phyloP scores from a whole-genome alignment of 1,140 invertebrate species.

The Acromyrmex echinatior region DNA sequence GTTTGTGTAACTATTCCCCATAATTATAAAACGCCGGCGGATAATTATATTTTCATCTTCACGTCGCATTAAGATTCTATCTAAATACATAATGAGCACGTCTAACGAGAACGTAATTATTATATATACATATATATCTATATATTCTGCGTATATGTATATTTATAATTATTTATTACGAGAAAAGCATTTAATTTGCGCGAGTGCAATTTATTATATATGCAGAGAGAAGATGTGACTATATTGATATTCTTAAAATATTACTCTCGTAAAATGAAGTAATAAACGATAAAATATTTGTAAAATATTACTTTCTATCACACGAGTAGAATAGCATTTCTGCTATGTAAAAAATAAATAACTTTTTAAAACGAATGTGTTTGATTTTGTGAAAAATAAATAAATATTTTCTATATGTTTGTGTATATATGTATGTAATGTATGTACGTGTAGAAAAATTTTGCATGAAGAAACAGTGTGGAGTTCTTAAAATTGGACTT shows the following conservation, averaged over 20 bases:
- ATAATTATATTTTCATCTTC: conserved; percentile 64
- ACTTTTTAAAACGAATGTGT: background rate
- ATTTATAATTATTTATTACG: conserved; percentile 59
- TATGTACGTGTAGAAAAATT: no score
- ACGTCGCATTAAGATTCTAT: conserved; percentile 51
- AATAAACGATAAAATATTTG: background rate
- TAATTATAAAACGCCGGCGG: conserved; percentile 34
- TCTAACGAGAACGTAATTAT: conserved; percentile 37
- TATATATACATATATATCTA: background rate
- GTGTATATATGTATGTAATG: background rate
- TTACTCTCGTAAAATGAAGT: conserved; percentile 19
- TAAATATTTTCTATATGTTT: no score
- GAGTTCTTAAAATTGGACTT: no score
- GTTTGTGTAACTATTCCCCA: background rate
- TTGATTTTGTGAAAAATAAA: background rate
- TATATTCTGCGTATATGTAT: background rate
- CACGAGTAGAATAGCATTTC: background rate
- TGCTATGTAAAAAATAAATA: background rate
- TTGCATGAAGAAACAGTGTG: no score
- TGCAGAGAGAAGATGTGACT: background rate
- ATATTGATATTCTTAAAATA: conserved; percentile 42
- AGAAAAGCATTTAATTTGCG: conserved; percentile 50
- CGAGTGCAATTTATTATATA: conserved; percentile 43
- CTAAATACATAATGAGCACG: conserved; percentile 53
- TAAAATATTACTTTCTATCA: conserved; percentile 13